phyloP scores from a whole-genome alignment of 2,888 invertebrate species.

The Morinoia aosen region DNA sequence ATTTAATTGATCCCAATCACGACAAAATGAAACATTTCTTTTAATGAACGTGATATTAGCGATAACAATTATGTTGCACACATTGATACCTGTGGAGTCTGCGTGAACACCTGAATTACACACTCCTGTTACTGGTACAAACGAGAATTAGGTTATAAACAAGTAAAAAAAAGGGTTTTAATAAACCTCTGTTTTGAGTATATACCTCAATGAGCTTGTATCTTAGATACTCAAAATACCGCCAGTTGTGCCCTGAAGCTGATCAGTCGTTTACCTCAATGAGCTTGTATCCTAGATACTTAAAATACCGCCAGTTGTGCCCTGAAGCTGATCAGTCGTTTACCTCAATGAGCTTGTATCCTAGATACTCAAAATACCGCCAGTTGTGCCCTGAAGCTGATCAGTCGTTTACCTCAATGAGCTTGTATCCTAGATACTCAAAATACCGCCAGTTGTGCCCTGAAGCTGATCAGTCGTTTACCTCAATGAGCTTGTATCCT shows the following conservation, averaged over 20 bases:
- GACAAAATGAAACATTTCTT: too few relatives aligned
- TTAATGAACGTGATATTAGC: too few relatives aligned
- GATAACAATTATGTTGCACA: too few relatives aligned
- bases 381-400: constrained; percentile 4
- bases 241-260: neutral
- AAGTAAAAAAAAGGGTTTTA: too few relatives aligned
- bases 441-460: neutral
- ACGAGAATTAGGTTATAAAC: neutral
- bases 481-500: neutral
- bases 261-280: neutral
- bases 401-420: too few relatives aligned
- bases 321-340: neutral
- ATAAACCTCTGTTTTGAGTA: neutral
- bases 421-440: neutral
- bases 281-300: neutral
- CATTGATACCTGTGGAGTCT: too few relatives aligned
- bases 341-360: neutral
- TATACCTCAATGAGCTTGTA: neutral
- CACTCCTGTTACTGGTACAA: neutral
- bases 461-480: neutral
- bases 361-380: constrained; percentile 2
- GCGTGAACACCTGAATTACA: neutral
- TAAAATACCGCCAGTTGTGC: neutral
- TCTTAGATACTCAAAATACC: neutral
- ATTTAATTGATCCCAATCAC: too few relatives aligned